Evolutionary conservation across 1,140 invertebrate species (phyloP), one percentile per base, ranked within the genome.

Genomic region (Sinonovacula constricta): DNA sequence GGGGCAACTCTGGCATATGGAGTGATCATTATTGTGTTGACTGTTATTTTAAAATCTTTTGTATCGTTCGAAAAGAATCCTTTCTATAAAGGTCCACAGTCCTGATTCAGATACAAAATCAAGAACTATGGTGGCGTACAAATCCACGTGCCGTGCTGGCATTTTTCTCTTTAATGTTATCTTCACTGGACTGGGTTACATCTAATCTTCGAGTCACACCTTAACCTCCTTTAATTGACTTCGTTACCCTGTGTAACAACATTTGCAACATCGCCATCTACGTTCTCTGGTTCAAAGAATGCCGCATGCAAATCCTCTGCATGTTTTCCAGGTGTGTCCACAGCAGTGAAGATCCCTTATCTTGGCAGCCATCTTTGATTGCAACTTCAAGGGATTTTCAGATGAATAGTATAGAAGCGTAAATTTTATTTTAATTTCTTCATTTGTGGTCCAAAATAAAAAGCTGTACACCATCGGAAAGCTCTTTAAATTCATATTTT

Each of bases 271-370:
- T 62, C 0, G 56, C 54, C 49, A 24, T 75, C 0, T 75, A 75
- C 28, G 71, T 75, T 2, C 30, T 75, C 30, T 75, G 71, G 71
- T 75, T 75, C 57, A 45, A 54, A 12, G 71, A 75, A 31, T 51
- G 66, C 30, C 45, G 49, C 22, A 69, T 69, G 66, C 45, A 69
- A 54, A 2, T 69, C 15, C 51, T 39, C 2, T 49, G 45, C 22
- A 14, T 74, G 24, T n/a, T 63, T 15, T 45, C 70, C 22, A 4
- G 0, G 7, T 51, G n/a, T 18, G 34, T 18, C 36, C 36, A n/a
- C n/a, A n/a, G n/a, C n/a, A n/a, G n/a, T n/a, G n/a, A n/a, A n/a
- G n/a, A n/a, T n/a, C n/a, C n/a, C n/a, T n/a, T n/a, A n/a, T n/a
- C n/a, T n/a, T n/a, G n/a, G n/a, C n/a, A n/a, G n/a, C n/a, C n/a